Evolutionary conservation across 2,888 invertebrate species (phyloP), one percentile per base, ranked within the genome.

Genomic region (Automeris io): DNA sequence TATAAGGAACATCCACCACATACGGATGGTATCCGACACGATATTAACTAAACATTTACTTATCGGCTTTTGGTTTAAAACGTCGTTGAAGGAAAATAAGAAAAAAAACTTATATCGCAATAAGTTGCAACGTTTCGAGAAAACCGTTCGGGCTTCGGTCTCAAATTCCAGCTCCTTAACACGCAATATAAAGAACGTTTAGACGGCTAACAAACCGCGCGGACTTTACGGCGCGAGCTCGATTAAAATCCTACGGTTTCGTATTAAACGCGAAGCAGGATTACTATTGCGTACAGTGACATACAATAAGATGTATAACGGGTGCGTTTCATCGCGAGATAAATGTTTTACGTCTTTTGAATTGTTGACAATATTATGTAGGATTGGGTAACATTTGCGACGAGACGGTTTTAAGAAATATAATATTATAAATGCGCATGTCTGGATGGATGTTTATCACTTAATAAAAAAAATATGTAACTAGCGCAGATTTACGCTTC

Each of bases 231-330:
- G 64, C 58, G 61, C 53, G 49, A 70, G 74, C 72, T 75, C 76
- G 72, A 82, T 82, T 85, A 79, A 80, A 81, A 72, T 70, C 65
- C 64, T 56, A 64, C 70, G 69, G 73, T 80, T 81, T 74, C 62
- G 66, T 58, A 61, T 63, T 61, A 61, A 51, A 61, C 54, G 54
- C 61, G 52, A 66, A 70, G 70, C 70, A 67, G 66, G 79, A 75
- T 79, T 80, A 75, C 86, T 83, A 76, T 79, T 73, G 70, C 70
- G 70, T 70, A 61, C 58, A 50, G 57, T 16, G 29, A 29, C 29
- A 29, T 16, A n/a, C 29, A 29, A 29, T 29, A 29, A 29, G n/a
- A 29, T 43, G 33, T 40, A 35, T 42, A 35, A 42, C 37, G 43
- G 45, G 45, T 43, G 43, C 43, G n/a, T n/a, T n/a, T n/a, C n/a